A percentile compares a stretch with the other conserved stretches of the same genome.
These are phyloP conservation scores for Eidolon helvum DNA, from an alignment of 2,113 vertebrate genomes.

Conservation along the genomic window DNA sequence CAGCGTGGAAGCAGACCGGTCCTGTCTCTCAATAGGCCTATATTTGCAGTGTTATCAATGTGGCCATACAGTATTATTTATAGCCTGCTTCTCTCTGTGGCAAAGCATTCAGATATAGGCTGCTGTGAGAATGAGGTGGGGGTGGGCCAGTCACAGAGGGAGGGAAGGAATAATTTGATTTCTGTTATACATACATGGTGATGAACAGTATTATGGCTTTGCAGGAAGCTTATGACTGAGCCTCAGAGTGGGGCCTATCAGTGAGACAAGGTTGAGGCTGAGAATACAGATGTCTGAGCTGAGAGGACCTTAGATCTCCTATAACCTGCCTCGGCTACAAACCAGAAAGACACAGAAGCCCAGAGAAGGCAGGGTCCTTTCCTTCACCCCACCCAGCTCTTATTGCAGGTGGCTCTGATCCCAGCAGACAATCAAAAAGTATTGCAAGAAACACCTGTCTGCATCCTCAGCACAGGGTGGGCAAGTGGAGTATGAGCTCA, in stretches of 20 bases:
- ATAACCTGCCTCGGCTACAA: neutral
- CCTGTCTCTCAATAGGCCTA: neutral
- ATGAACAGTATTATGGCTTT: neutral
- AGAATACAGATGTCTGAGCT: neutral
- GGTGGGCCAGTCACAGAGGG: neutral
- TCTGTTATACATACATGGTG: neutral
- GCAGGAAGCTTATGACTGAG: constrained; percentile 25
- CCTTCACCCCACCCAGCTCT: neutral
- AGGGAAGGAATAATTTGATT: neutral
- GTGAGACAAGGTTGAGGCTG: neutral
- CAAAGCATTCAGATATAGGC: neutral
- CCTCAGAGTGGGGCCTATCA: neutral
- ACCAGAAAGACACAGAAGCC: neutral
- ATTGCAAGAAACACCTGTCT: neutral
- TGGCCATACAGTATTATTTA: neutral
- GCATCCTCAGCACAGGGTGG: neutral
- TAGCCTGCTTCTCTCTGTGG: neutral
- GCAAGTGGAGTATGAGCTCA: neutral
- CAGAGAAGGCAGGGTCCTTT: neutral
- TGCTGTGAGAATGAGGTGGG: neutral
- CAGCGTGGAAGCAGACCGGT: neutral
- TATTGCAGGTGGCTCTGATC: neutral
- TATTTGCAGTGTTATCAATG: neutral
- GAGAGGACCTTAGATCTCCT: neutral
- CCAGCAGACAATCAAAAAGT: neutral